phyloP scores from a whole-genome alignment of 2,888 invertebrate genomes.

The Sinelater perroti region DNA sequence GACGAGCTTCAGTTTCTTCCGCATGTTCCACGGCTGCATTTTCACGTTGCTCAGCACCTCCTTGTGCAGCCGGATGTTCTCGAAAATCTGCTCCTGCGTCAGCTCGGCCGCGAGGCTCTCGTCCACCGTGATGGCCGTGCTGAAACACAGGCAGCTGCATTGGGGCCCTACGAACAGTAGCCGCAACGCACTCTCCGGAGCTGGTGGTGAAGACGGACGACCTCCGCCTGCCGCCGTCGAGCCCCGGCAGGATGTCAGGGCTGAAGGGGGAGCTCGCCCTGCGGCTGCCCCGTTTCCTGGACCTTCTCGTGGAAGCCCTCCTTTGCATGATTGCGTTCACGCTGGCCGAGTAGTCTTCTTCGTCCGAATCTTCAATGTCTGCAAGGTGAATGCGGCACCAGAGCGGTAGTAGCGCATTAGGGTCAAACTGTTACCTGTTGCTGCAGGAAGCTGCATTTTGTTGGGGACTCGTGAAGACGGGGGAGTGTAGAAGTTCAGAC shows the following conservation, averaged over 20 bases:
- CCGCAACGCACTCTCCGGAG: slow-evolving; percentile 80
- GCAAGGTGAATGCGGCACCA: too few species aligned
- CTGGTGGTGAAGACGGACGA: slow-evolving; percentile 85
- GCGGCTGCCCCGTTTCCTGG: slow-evolving; percentile 70
- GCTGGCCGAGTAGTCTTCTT: slow-evolving; percentile 87
- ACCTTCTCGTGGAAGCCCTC: slow-evolving; percentile 77
- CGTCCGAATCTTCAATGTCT: slow-evolving; percentile 69
- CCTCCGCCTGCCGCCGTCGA: slow-evolving; percentile 63
- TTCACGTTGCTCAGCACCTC: slow-evolving; percentile 89
- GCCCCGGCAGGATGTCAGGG: slow-evolving; percentile 60
- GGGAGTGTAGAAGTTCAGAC: slow-evolving; percentile 37
- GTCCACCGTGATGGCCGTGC: slow-evolving; percentile 81
- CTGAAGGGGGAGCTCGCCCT: slow-evolving; percentile 70
- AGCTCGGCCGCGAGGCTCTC: slow-evolving; percentile 70
- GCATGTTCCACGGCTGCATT: slow-evolving; percentile 84
- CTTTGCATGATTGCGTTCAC: slow-evolving; percentile 85
- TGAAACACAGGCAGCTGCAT: slow-evolving; percentile 55
- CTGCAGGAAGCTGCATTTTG: slow-evolving; percentile 50
- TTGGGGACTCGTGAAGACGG: slow-evolving; percentile 47
- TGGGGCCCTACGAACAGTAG: not conserved
- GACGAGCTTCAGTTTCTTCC: slow-evolving; percentile 82
- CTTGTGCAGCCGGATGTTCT: slow-evolving; percentile 89
- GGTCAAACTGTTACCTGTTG: slow-evolving; percentile 45
- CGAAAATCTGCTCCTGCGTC: slow-evolving; percentile 87
- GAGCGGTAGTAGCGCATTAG: too few species aligned